phyloP scores from a whole-genome alignment of 2,113 vertebrate species.

The Chiloscyllium plagiosum region DNA sequence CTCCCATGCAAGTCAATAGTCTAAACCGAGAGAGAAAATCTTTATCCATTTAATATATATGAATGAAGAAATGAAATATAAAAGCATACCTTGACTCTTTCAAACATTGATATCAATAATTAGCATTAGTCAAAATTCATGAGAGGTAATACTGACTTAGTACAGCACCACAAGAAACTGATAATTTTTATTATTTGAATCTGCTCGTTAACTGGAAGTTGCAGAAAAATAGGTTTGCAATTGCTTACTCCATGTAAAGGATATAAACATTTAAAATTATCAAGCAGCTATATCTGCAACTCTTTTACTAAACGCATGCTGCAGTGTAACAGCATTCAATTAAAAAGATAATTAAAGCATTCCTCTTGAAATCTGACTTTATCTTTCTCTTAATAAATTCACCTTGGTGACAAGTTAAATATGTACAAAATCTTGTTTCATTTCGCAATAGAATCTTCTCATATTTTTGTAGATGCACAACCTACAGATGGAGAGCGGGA shows the following conservation, averaged over 20 bases:
- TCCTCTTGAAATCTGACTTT: not conserved
- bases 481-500: constrained; percentile 89
- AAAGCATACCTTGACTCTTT: not conserved
- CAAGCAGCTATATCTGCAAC: not conserved
- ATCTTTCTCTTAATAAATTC: not conserved
- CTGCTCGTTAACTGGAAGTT: not conserved
- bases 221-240: not conserved
- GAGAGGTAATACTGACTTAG: not conserved
- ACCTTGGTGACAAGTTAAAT: not conserved
- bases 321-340: not conserved
- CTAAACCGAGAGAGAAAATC: not conserved
- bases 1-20: not conserved
- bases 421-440: not conserved
- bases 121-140: not conserved
- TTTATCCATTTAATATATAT: not conserved
- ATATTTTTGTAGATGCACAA: constrained; percentile 74
- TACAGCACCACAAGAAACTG: not conserved
- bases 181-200: not conserved
- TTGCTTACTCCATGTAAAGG: not conserved
- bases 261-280: not conserved
- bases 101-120: not conserved
- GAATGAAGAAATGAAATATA: not conserved
- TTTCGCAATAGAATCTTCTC: not conserved
- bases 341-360: not conserved
- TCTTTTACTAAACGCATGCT: not conserved